Evolutionary conservation across 1,140 invertebrate species (phyloP).

Genomic region (Drosophila takahashii): DNA sequence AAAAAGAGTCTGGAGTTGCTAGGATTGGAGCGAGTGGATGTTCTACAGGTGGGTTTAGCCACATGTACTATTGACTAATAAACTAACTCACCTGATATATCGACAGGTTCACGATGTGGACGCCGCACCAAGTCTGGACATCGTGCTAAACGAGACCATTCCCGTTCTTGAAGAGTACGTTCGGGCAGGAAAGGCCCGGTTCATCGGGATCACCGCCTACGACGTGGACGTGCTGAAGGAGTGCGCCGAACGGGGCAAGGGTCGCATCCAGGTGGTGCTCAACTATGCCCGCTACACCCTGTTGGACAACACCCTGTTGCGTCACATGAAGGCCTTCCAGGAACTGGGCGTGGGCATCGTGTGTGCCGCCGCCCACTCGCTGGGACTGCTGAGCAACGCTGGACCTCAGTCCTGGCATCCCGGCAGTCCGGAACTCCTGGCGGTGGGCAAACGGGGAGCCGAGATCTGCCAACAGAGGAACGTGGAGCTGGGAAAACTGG

Average conservation of each 20-base stretch:
- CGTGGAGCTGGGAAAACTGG: slow-evolving; percentile 90
- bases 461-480: slow-evolving; percentile 89
- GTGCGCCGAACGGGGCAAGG: slow-evolving; percentile 87
- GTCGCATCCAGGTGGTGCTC: slow-evolving; percentile 89
- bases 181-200: slow-evolving; percentile 90
- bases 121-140: slow-evolving; percentile 87
- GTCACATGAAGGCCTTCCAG: slow-evolving; percentile 91
- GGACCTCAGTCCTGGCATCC: slow-evolving; percentile 94
- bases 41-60: slow-evolving; percentile 88
- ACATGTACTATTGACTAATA: too few relatives aligned
- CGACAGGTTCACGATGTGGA: slow-evolving; percentile 87
- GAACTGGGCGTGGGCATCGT: slow-evolving; percentile 91
- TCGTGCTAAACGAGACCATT: slow-evolving; percentile 94
- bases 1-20: slow-evolving; percentile 91
- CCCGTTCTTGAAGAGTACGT: slow-evolving; percentile 91
- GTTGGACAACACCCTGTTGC: slow-evolving; percentile 91
- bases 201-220: slow-evolving; percentile 95
- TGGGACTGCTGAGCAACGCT: slow-evolving; percentile 92
- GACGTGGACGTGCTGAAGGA: slow-evolving; percentile 91
- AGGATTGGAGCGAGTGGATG: slow-evolving; percentile 92
- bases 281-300: slow-evolving; percentile 93
- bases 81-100: not conserved
- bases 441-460: slow-evolving; percentile 87
- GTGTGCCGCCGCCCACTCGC: slow-evolving; percentile 91
- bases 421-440: slow-evolving; percentile 89